Conservation (phyloP, 2,888 invertebrate species). For the Drosophila testacea region DNA sequence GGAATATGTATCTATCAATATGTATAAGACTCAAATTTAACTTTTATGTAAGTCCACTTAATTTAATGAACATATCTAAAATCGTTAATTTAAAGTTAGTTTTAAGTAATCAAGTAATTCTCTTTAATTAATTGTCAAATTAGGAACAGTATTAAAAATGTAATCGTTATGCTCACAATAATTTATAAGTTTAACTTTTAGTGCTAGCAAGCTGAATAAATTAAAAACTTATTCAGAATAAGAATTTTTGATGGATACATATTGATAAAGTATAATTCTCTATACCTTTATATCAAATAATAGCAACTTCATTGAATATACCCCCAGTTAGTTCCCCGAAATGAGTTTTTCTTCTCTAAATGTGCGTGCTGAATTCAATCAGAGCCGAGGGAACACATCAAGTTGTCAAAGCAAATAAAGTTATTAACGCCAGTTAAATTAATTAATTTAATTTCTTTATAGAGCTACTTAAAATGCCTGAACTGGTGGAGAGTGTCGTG, state of each 20-base stretch:
- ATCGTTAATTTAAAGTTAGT: too few species aligned
- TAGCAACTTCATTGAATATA: not conserved
- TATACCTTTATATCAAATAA: not conserved
- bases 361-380: slow-evolving; percentile 47
- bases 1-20: not conserved
- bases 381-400: slow-evolving; percentile 40
- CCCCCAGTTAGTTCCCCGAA: not conserved
- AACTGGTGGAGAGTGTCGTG: slow-evolving; percentile 4
- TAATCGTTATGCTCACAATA: too few species aligned
- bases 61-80: too few species aligned
- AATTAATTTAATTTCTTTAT: slow-evolving; percentile 64
- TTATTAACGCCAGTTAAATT: slow-evolving; percentile 59
- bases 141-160: too few species aligned
- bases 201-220: too few species aligned
- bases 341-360: not conserved
- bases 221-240: too few species aligned
- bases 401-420: slow-evolving; percentile 62
- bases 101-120: too few species aligned
- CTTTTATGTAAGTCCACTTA: too few species aligned
- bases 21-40: too few species aligned
- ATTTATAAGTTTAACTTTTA: too few species aligned
- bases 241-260: too few species aligned
- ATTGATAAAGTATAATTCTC: not conserved
- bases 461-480: slow-evolving; percentile 39
- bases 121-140: too few species aligned